These are phyloP conservation scores for Bovichtus diacanthus DNA, from an alignment of 2,797 vertebrate genomes.

Conservation along the genomic window DNA sequence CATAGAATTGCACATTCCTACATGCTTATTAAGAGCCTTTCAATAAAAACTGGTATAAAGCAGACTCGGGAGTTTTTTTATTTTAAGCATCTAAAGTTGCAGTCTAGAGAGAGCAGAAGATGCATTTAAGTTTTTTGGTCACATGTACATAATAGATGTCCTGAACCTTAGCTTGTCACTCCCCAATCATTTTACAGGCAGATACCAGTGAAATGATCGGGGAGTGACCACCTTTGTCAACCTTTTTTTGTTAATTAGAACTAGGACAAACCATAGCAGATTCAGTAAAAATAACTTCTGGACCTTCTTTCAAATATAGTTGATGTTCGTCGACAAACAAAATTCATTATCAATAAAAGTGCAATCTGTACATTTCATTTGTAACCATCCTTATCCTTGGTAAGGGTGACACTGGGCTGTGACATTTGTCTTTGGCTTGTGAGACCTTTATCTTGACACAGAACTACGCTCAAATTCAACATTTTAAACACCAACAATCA, in stretches of 20 bases:
- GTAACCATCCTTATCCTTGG: neutral
- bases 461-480: neutral
- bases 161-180: neutral
- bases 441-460: neutral
- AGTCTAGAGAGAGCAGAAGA: neutral
- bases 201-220: no score
- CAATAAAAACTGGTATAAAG: neutral
- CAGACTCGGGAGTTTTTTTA: neutral
- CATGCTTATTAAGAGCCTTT: neutral
- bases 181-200: no score
- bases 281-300: neutral
- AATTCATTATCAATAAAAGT: neutral
- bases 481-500: neutral
- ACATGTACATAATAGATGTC: neutral
- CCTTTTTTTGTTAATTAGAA: neutral
- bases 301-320: neutral
- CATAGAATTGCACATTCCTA: neutral
- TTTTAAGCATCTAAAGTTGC: neutral
- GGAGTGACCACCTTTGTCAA: neutral
- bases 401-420: neutral
- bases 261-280: neutral
- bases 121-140: neutral
- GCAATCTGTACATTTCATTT: neutral
- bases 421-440: neutral
- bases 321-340: neutral